Conservation (phyloP, 2,888 invertebrate genomes). For the Metallyticus violacea region DNA sequence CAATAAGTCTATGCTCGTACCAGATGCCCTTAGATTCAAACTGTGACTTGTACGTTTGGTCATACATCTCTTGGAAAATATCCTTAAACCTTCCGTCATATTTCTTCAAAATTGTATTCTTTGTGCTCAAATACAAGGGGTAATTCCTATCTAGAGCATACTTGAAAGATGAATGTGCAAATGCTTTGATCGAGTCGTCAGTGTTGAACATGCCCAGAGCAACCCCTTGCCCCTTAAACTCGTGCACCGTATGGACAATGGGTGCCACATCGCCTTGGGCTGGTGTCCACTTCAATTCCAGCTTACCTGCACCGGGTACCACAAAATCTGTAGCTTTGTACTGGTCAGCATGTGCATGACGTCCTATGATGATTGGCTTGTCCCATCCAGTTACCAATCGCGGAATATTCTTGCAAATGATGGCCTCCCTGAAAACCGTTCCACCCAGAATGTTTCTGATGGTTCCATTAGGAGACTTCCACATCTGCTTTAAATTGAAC, state of each 20-base stretch:
- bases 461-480: constrained; percentile 88
- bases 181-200: constrained; percentile 87
- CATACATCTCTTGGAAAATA: constrained; percentile 94
- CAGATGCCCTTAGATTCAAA: constrained; percentile 87
- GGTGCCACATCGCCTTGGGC: constrained; percentile 56
- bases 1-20: constrained; percentile 98
- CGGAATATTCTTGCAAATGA: constrained; percentile 91
- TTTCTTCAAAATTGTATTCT: constrained; percentile 94
- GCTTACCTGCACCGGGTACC: constrained; percentile 84
- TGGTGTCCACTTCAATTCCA: constrained; percentile 81
- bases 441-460: constrained; percentile 85
- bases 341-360: constrained; percentile 98
- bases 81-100: constrained; percentile 97
- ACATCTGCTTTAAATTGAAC: constrained; percentile 84
- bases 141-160: constrained; percentile 81
- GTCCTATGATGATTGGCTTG: constrained; percentile 95
- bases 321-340: constrained; percentile 97
- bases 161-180: constrained; percentile 93
- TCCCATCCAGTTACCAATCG: constrained; percentile 93
- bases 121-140: constrained; percentile 92
- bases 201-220: constrained; percentile 97
- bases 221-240: constrained; percentile 80
- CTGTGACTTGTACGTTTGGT: constrained; percentile 77
- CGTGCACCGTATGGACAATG: constrained; percentile 73
- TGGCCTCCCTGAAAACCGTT: constrained; percentile 81